Base-by-base conservation (phyloP, 2,113 vertebrate genomes). In the Forbesichthys agassizii region DNA sequence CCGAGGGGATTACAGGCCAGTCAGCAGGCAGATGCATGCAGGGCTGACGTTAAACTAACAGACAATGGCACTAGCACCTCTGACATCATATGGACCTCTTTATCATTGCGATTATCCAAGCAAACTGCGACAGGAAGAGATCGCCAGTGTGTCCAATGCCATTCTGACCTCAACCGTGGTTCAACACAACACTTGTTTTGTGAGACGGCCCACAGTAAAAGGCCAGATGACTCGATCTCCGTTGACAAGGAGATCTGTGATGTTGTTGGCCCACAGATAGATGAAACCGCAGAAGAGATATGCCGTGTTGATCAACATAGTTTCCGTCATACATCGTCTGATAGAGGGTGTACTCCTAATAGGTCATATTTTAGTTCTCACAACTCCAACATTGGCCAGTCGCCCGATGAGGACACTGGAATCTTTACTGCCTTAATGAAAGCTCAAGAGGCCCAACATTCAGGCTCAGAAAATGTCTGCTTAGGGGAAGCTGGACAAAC, bases 201-300 rank as follows among this genome's bases (percentile, higher is more conserved):
- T 63, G 61, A 63, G 12, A 3, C 13, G 14, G 11, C 51, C 48
- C 71, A 81, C 61, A 65, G 68, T 47, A 63, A 65, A 62, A 69
- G 8, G 55, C 71, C 58, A 46, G 63, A 16, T 49, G 33, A 78
- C 46, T 33, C 47, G 3, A 75, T 75, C 74, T 80, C 68, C 0
- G 62, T 64, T 27, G 60, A 75, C 68, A 87, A 73, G 73, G 68
- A 81, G 63, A 71, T 85, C 1, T 51, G 74, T 36, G 91, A 93
- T 69, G n/a, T 75, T 42, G 78, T 90, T 77, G 82, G 71, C 62
- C 85, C 87, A 5, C 77, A 85, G 59, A 88, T 92, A 75, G 71
- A 71, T 0, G 88, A 93, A 48, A 73, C 46, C 13, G 65, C 84
- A 14, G 78, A 64, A 36, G 47, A 75, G 56, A 61, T 33, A 27